phyloP scores from a whole-genome alignment of 1,140 invertebrate species.

The Anoplolepis gracilipes region DNA sequence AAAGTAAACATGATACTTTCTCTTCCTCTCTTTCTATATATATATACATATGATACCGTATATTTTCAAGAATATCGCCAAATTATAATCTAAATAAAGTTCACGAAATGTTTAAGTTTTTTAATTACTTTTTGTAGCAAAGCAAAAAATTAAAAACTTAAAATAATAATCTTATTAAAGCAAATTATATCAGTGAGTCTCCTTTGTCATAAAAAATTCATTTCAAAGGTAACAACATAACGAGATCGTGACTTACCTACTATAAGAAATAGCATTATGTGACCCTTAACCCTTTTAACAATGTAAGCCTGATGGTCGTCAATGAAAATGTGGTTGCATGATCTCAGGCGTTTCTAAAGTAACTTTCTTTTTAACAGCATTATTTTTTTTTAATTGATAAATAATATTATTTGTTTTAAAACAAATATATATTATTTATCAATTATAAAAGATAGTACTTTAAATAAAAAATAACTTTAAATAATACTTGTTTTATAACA shows the following conservation, averaged over 20 bases:
- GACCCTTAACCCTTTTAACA: constrained; percentile 73
- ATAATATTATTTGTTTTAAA: constrained; percentile 8
- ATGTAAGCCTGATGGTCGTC: constrained; percentile 57
- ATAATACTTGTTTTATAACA: no score
- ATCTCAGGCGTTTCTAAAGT: constrained; percentile 65
- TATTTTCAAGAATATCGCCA: not conserved
- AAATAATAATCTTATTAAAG: not conserved
- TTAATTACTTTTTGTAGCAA: not conserved
- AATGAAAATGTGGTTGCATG: constrained; percentile 75
- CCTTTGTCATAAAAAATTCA: not conserved
- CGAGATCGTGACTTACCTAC: constrained; percentile 73
- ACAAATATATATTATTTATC: no score
- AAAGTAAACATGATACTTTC: no score
- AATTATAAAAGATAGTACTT: no score
- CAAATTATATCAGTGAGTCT: not conserved
- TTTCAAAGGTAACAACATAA: not conserved
- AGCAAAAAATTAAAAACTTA: not conserved
- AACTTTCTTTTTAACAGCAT: not conserved
- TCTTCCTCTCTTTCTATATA: no score
- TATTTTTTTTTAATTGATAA: not conserved
- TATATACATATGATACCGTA: not conserved
- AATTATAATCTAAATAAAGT: not conserved
- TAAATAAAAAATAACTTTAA: no score
- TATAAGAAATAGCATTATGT: constrained; percentile 72
- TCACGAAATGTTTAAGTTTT: not conserved